Percentiles rank a stretch among this genome's conserved stretches.
Conservation (phyloP, 1,140 invertebrate species). For the Venturia canescens region DNA sequence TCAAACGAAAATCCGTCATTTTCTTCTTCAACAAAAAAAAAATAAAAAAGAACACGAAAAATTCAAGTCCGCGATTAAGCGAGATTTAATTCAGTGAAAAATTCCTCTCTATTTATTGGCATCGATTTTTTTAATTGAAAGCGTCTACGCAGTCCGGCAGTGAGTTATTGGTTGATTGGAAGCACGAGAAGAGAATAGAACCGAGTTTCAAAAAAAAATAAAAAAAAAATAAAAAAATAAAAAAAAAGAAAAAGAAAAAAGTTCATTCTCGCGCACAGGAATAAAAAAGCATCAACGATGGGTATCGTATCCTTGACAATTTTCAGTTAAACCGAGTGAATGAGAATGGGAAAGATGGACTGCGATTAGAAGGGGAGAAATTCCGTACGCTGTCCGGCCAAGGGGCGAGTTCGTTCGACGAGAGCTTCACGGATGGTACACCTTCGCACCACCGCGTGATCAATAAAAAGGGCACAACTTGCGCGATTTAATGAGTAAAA, state of each 20-base stretch:
- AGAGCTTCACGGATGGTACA: not conserved
- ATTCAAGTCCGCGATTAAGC: not conserved
- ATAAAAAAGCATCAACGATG: not conserved
- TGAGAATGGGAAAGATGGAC: not conserved
- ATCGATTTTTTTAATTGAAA: constrained; percentile 19
- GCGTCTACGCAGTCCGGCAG: not conserved
- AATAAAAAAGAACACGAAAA: not conserved
- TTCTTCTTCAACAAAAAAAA: not conserved
- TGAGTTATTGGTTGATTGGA: not conserved
- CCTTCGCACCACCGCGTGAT: not conserved
- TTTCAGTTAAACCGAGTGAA: not conserved
- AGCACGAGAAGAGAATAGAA: constrained; percentile 5
- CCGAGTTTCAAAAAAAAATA: too few relatives aligned
- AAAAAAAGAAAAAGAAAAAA: too few relatives aligned
- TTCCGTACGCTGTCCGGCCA: not conserved
- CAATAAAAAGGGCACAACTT: not conserved
- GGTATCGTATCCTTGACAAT: constrained; percentile 16
- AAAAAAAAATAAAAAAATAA: too few relatives aligned
- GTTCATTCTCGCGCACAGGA: too few relatives aligned
- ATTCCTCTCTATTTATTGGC: not conserved
- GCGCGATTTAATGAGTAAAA: not conserved
- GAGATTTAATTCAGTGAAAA: not conserved
- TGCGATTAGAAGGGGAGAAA: not conserved
- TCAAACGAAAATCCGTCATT: not conserved
- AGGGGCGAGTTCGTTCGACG: not conserved